phyloP scores from a whole-genome alignment of 2,888 invertebrate genomes.

The Andrena chrysosceles region DNA sequence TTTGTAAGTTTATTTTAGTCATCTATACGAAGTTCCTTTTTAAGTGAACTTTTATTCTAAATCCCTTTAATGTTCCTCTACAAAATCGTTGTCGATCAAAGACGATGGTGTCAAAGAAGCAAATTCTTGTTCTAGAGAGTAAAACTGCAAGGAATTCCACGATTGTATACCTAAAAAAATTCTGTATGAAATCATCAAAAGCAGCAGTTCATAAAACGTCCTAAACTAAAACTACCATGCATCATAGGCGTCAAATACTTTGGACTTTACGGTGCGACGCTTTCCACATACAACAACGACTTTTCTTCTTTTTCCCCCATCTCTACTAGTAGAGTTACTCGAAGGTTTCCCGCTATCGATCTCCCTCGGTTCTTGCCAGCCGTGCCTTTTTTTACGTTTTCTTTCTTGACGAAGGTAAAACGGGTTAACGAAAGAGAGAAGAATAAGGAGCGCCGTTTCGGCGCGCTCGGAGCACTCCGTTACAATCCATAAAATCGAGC shows the following conservation, averaged over 20 bases:
- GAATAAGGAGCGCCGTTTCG: slow-evolving; percentile 29
- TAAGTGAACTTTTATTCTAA: too few relatives aligned
- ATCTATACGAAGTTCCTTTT: too few relatives aligned
- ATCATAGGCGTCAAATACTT: slow-evolving; percentile 20
- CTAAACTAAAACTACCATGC: slow-evolving; percentile 19
- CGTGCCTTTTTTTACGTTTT: slow-evolving; percentile 28
- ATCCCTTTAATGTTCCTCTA: too few relatives aligned
- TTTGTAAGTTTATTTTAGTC: too few relatives aligned
- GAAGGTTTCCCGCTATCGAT: slow-evolving; percentile 36
- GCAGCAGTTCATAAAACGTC: slow-evolving; percentile 2
- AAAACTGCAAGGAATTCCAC: too few relatives aligned
- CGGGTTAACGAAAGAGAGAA: slow-evolving; percentile 41
- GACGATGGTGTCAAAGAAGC: too few relatives aligned
- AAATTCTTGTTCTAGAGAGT: too few relatives aligned
- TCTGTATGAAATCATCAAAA: slow-evolving; percentile 1
- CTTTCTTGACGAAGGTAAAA: slow-evolving; percentile 36
- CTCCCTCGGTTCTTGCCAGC: slow-evolving; percentile 24
- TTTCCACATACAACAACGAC: slow-evolving; percentile 5
- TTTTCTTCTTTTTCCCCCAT: not conserved
- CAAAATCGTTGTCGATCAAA: too few relatives aligned
- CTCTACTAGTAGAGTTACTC: not conserved
- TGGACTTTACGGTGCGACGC: slow-evolving; percentile 20
- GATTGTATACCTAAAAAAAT: too few relatives aligned
- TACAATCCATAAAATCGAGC: slow-evolving; percentile 65
- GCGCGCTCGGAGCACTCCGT: slow-evolving; percentile 43